Evolutionary conservation across 2,888 invertebrate genomes (phyloP), one percentile per base, ranked within the genome.

Genomic region (Chrysotoxum bicinctum): DNA sequence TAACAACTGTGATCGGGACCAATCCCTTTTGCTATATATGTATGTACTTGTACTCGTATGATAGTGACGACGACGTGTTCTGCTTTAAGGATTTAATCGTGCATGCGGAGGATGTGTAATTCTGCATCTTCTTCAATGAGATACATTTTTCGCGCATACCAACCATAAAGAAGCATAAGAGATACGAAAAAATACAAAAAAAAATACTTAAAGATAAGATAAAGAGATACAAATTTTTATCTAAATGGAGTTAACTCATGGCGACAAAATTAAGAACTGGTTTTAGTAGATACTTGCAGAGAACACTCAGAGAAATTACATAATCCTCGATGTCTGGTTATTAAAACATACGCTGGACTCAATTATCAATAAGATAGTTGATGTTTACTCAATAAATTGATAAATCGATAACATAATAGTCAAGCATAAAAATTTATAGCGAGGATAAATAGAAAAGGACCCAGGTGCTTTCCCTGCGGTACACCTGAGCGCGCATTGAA

Each of bases 171-270:
- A 66, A 78, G 48, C 72, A 56, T 40, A 37, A 23, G 30, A 12
- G 32, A 32, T 32, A 30, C 30, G 50, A 52, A 35, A 43, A 37
- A 23, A 16, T 35, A n/a, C n/a, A 74, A 52, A 30, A 40, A 9
- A 52, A 50, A n/a, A 16, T n/a, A 10, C 21, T 30, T 30, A 14
- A 35, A 66, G 84, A 85, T 85, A 80, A 85, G 80, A 76, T 76
- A 75, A 50, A 75, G 9, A 79, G 84, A 80, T 80, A 76, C 80
- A 84, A 76, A 68, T 60, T 80, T 76, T 69, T 73, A 85, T 77
- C 81, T 81, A 85, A 85, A 81, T 81, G 72, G 40, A 70, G 23
- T 84, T 79, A 84, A 79, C 50, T 60, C 74, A 77, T 40, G 69
- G 79, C 75, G 75, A 72, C 75, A 76, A 74, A 79, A 72, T 50